Evolutionary conservation across 2,113 vertebrate species (phyloP).

Genomic region (Amblyopsis rosae): DNA sequence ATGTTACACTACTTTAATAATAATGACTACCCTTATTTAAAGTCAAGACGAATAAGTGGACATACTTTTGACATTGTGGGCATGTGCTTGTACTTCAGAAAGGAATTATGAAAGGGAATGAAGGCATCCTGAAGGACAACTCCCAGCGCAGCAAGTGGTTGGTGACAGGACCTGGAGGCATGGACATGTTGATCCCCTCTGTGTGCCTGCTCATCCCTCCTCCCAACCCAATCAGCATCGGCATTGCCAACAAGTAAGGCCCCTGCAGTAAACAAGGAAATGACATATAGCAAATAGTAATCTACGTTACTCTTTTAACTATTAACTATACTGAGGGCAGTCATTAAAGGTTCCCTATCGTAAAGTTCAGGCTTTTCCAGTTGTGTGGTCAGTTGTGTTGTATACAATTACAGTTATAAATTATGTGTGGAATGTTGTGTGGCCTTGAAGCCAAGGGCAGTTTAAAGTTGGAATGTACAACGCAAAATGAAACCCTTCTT

Average conservation of each 20-base stretch:
- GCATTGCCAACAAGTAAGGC: constrained; percentile 89
- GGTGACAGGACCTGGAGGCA: constrained; percentile 91
- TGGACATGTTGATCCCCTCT: constrained; percentile 94
- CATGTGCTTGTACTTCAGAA: constrained; percentile 73
- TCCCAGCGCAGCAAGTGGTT: constrained; percentile 96
- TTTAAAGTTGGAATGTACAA: background rate
- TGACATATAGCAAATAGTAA: background rate
- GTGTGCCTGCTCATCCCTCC: constrained; percentile 93
- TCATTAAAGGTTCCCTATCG: too few species aligned
- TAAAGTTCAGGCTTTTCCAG: too few species aligned
- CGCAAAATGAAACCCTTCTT: background rate
- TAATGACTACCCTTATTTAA: too few species aligned
- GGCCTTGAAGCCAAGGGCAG: background rate
- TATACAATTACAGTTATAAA: background rate
- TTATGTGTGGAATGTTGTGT: background rate
- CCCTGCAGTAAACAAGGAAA: too few species aligned
- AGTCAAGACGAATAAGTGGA: too few species aligned
- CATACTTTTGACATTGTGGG: background rate
- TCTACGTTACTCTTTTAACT: too few species aligned
- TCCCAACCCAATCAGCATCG: constrained; percentile 86
- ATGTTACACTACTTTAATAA: too few species aligned
- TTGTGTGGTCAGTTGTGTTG: background rate
- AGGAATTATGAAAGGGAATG: constrained; percentile 87
- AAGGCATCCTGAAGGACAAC: constrained; percentile 94
- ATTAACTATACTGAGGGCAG: too few species aligned